Evolutionary conservation across 2,797 vertebrate species (phyloP).

Genomic region (Chiroxiphia lanceolata): DNA sequence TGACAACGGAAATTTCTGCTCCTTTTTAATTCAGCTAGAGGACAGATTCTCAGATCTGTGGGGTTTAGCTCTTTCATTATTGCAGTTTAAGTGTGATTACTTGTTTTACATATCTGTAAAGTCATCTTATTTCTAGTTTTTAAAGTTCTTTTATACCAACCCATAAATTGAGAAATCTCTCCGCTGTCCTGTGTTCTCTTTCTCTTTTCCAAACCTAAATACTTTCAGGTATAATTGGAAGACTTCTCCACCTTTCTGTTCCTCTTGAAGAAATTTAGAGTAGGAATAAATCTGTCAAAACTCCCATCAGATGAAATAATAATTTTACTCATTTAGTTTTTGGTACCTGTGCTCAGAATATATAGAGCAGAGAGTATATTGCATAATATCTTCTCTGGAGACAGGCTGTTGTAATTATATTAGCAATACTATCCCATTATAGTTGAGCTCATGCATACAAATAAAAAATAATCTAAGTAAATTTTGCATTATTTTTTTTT

Average conservation of each 20-base stretch:
- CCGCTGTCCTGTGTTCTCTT: not conserved
- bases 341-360: slow-evolving; percentile 7
- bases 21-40: slow-evolving; percentile 13
- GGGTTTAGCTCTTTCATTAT: slow-evolving; percentile 49
- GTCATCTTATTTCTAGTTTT: not conserved
- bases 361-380: not conserved
- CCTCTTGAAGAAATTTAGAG: slow-evolving; percentile 26
- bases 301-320: slow-evolving; percentile 15
- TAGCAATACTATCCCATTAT: not conserved
- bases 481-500: not conserved
- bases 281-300: slow-evolving; percentile 44
- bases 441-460: not conserved
- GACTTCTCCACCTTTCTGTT: slow-evolving; percentile 5
- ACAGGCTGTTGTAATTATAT: not conserved
- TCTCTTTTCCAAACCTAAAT: not conserved
- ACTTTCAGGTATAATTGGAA: slow-evolving; percentile 16
- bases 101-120: not conserved
- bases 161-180: not conserved
- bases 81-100: slow-evolving; percentile 35
- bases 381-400: not conserved
- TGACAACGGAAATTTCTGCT: slow-evolving; percentile 31
- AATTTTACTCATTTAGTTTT: slow-evolving; percentile 22
- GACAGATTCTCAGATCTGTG: not conserved
- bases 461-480: not conserved
- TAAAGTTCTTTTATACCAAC: not conserved